A percentile compares a stretch with the other conserved stretches of the same genome.
Evolutionary conservation across 2,888 invertebrate species (phyloP).

Genomic region (Stenodema calcarata): DNA sequence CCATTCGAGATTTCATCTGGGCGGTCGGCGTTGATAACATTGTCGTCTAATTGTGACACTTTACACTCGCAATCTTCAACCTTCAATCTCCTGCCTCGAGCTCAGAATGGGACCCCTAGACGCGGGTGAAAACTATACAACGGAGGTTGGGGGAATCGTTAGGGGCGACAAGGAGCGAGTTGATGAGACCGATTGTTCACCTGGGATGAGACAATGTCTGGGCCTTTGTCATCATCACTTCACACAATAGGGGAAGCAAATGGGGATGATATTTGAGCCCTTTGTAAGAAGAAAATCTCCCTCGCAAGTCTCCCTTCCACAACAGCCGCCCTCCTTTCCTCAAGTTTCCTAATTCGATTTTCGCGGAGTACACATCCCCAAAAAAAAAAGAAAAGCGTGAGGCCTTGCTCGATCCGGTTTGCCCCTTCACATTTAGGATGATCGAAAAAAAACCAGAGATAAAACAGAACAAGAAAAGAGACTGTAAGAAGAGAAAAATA

Average conservation of each 20-base stretch:
- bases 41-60: too few relatives aligned
- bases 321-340: too few relatives aligned
- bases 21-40: too few relatives aligned
- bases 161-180: neutral
- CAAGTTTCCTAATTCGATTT: slow-evolving; percentile 7
- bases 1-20: too few relatives aligned
- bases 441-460: neutral
- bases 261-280: neutral
- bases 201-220: neutral
- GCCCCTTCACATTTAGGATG: neutral
- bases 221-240: neutral
- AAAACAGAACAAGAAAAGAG: neutral
- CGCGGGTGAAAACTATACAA: neutral
- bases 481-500: neutral
- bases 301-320: neutral
- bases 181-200: slow-evolving; percentile 11
- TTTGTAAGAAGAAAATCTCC: neutral
- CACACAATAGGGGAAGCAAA: neutral
- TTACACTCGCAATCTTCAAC: too few relatives aligned
- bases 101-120: neutral
- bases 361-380: neutral
- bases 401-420: neutral
- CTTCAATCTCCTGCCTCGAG: too few relatives aligned
- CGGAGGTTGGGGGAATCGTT: neutral
- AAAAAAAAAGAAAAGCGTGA: neutral